Conservation (phyloP, 2,113 vertebrate genomes). For the Ornithorhynchus anatinus region DNA sequence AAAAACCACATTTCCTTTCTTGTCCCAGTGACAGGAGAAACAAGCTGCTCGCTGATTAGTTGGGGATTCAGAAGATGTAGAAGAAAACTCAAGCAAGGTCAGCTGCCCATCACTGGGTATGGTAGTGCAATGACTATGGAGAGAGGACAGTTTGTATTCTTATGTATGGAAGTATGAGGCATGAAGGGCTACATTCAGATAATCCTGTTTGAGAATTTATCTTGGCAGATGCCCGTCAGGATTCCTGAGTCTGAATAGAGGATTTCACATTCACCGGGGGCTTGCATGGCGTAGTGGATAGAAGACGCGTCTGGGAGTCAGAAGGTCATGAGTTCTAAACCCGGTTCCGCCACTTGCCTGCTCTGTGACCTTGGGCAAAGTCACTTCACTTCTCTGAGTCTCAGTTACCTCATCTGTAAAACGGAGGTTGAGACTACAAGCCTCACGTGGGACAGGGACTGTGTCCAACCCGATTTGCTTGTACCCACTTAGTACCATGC, state of each 20-base stretch:
- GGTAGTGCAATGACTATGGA: not conserved
- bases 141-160: not conserved
- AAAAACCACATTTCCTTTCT: constrained; percentile 34
- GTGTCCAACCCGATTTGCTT: too few relatives aligned
- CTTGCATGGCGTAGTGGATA: too few relatives aligned
- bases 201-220: not conserved
- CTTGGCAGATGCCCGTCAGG: not conserved
- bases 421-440: too few relatives aligned
- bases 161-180: not conserved
- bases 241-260: not conserved
- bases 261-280: not conserved
- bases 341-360: too few relatives aligned
- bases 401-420: too few relatives aligned
- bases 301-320: too few relatives aligned
- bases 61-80: not conserved
- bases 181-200: not conserved
- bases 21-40: not conserved
- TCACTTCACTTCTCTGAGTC: too few relatives aligned
- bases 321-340: too few relatives aligned
- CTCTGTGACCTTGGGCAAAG: too few relatives aligned
- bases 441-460: too few relatives aligned
- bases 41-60: not conserved
- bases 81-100: not conserved
- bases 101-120: not conserved
- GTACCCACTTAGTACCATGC: too few relatives aligned